Evolutionary conservation across 1,140 invertebrate species (phyloP).

Genomic region (Pseudomyrmex gracilis): DNA sequence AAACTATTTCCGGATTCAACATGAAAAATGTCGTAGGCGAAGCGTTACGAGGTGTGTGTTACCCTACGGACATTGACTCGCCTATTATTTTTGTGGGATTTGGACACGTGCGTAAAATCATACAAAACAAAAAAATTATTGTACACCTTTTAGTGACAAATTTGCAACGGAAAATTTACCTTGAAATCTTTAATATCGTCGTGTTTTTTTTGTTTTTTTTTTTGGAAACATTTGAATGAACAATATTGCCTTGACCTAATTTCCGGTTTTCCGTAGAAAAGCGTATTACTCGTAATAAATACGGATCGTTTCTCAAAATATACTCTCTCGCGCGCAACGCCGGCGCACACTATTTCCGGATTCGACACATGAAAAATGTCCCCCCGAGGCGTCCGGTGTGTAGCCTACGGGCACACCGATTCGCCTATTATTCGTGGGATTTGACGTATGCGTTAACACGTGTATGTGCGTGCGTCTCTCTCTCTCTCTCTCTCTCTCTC

Average conservation of each 20-base stretch:
- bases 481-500: no score
- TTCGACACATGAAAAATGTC: slow-evolving; percentile 52
- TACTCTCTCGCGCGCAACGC: not conserved
- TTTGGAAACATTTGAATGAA: not conserved
- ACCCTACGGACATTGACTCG: no score
- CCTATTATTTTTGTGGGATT: no score
- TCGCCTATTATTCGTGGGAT: slow-evolving; percentile 55
- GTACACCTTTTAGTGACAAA: no score
- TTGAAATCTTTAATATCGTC: not conserved
- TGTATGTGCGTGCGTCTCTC: not conserved
- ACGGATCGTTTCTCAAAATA: slow-evolving; percentile 48
- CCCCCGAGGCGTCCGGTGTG: slow-evolving; percentile 13
- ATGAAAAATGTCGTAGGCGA: slow-evolving; percentile 42
- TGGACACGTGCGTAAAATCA: no score
- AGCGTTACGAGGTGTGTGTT: not conserved
- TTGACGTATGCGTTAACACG: slow-evolving; percentile 53
- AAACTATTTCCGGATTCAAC: slow-evolving; percentile 53
- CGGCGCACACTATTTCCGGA: slow-evolving; percentile 44
- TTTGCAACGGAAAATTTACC: not conserved
- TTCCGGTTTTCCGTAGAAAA: slow-evolving; percentile 15
- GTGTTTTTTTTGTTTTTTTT: no score
- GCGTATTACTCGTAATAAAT: slow-evolving; percentile 50
- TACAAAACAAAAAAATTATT: no score
- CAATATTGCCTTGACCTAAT: slow-evolving; percentile 43
- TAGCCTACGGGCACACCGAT: slow-evolving; percentile 36